Evolutionary conservation across 2,888 invertebrate species (phyloP).

Genomic region (Oeneis ivallda): DNA sequence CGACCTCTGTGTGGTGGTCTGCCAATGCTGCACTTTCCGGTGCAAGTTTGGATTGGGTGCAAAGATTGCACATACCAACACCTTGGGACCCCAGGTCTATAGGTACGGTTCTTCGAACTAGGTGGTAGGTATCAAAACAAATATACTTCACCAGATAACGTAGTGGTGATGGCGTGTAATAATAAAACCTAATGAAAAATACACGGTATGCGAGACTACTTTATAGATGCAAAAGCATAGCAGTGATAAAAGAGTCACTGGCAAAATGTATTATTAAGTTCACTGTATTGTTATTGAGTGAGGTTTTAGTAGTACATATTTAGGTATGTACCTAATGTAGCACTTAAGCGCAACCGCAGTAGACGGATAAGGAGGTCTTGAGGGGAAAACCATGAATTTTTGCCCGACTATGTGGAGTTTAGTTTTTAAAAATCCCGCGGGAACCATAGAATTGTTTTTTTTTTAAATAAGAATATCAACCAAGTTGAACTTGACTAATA

Average conservation of each 20-base stretch:
- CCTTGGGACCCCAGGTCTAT: no score
- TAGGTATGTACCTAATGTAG: not conserved
- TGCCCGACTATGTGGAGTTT: no score
- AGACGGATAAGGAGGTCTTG: not conserved
- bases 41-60: no score
- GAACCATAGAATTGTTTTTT: no score
- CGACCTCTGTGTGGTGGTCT: no score
- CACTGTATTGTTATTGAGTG: constrained; percentile 8
- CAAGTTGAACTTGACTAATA: no score
- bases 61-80: no score
- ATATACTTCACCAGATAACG: no score
- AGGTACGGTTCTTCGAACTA: not conserved
- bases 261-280: not conserved
- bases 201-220: not conserved
- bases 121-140: no score
- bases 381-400: constrained; percentile 5
- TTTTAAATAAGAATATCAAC: no score
- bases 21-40: no score
- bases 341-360: constrained; percentile 2
- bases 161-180: not conserved
- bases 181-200: constrained; percentile 5
- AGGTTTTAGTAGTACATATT: not conserved
- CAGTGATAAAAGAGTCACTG: not conserved
- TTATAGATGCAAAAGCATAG: not conserved
- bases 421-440: no score